Conservation (phyloP, 1,140 invertebrate genomes). For the Chironomus tepperi region DNA sequence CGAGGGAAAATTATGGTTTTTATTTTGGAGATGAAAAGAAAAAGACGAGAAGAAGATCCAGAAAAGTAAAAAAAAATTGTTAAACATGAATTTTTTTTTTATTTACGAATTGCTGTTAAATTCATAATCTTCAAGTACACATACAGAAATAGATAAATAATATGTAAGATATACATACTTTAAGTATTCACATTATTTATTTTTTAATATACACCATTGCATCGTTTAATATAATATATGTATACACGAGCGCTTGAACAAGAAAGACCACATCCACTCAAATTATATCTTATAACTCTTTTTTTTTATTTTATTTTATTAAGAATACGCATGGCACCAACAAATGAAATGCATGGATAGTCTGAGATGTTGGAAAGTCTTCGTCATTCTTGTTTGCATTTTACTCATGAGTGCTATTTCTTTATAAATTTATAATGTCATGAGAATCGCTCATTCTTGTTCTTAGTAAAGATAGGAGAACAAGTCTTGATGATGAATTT, state of each 20-base stretch:
- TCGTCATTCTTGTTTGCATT: no score
- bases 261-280: background rate
- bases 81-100: background rate
- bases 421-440: no score
- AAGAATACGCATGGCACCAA: background rate
- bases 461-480: no score
- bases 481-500: no score
- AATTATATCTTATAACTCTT: constrained; percentile 15
- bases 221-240: no score
- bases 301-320: constrained; percentile 6
- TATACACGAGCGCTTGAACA: no score
- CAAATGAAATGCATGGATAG: background rate
- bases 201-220: no score
- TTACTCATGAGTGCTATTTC: no score
- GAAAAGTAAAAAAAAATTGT: background rate
- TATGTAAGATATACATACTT: background rate
- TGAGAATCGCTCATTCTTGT: no score
- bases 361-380: no score
- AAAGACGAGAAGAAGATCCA: constrained; percentile 6
- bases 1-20: no score
- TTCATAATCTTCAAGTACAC: background rate
- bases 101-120: background rate
- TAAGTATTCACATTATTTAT: no score
- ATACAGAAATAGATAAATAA: background rate
- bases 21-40: background rate